Base-by-base conservation (phyloP, 1,140 invertebrate genomes). In the Lysiphlebus fabarum region DNA sequence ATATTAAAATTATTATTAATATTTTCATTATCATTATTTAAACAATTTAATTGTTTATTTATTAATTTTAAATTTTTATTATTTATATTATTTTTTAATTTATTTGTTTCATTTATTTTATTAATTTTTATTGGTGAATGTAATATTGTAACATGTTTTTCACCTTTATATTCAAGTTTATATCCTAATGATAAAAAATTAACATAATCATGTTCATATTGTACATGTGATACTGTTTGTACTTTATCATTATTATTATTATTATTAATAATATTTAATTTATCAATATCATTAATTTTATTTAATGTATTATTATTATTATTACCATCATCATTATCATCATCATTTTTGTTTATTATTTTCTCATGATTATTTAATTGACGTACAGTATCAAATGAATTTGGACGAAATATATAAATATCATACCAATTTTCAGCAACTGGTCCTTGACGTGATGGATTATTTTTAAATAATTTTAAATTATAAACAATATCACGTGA, bases 401-500 rank as follows among this genome's bases (percentile, higher is more conserved):
- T 26, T 26, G 17, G 17, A 26, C 17, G 17, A 26, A 26, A 26
- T 26, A 26, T 26, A 26, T 26, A 49, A 40, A 58, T 76, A 61
- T 84, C 82, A 7, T 90, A 70, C 83, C 86, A 89, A 36, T 90
- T 78, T 62, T 90, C 86, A 1, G 88, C 81, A 17, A 87, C 74
- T 7, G 90, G 92, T 79, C 94, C 91, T 26, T 26, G 17, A 26
- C 17, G 17, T 26, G 17, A 26, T 26, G 17, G 17, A 26, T 26
- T 26, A 26, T 88, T 88, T 64, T 87, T 83, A 74, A 95, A 92
- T 48, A 96, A 76, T 73, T 91, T 90, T 45, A 96, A 78, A 62
- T 88, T 82, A 77, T 96, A 92, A 60, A 90, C 85, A 6, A 95
- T 76, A 66, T 91, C 86, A 5, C 91, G 83, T 1, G 90, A 88